phyloP scores from a whole-genome alignment of 2,113 vertebrate genomes.

The Pycnonotus jocosus region DNA sequence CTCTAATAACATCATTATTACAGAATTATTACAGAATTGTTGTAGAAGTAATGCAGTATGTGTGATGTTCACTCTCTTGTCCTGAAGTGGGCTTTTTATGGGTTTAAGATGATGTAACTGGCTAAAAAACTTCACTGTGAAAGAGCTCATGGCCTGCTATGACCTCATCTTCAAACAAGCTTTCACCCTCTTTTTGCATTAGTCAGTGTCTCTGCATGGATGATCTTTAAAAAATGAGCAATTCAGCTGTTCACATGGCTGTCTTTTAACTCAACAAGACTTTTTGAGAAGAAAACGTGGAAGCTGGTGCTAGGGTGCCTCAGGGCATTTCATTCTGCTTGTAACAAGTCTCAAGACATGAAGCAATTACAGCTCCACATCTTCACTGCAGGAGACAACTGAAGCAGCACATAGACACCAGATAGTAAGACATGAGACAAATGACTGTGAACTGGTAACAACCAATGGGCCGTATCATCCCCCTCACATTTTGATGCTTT shows the following conservation, averaged over 20 bases:
- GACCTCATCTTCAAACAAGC: neutral
- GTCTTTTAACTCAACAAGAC: neutral
- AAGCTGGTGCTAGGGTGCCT: neutral
- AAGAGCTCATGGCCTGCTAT: neutral
- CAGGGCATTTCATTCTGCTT: neutral
- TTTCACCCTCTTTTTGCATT: neutral
- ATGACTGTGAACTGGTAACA: neutral
- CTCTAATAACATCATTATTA: neutral
- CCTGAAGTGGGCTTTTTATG: neutral
- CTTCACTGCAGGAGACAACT: neutral
- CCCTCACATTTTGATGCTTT: neutral
- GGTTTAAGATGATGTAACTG: neutral
- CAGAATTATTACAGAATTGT: neutral
- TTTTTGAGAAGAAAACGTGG: neutral
- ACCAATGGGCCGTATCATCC: neutral
- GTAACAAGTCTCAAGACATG: neutral
- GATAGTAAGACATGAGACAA: neutral
- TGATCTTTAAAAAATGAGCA: neutral
- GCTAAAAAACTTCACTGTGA: neutral
- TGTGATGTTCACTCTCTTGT: neutral
- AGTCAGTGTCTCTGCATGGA: neutral
- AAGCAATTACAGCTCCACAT: neutral
- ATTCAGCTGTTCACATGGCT: neutral
- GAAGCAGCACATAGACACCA: neutral
- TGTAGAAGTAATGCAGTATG: neutral